phyloP scores from a whole-genome alignment of 2,888 invertebrate species.

The Dilophus febrilis region DNA sequence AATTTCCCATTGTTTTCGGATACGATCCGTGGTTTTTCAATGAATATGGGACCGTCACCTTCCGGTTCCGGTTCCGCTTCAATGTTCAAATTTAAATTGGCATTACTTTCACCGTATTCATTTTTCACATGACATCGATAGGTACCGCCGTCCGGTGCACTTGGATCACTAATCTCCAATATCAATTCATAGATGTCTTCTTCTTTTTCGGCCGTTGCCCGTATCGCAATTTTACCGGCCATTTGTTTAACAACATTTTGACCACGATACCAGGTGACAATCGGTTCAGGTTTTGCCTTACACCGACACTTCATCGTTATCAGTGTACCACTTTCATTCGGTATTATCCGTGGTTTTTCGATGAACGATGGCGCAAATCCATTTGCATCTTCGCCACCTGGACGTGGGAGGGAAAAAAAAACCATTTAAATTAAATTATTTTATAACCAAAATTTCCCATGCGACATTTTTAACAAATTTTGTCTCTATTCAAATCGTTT shows the following conservation, averaged over 20 bases:
- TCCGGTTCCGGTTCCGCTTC: slow-evolving; percentile 90
- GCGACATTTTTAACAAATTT: no score
- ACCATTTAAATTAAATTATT: no score
- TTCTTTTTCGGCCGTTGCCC: slow-evolving; percentile 47
- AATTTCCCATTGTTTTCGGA: slow-evolving; percentile 70
- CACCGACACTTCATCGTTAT: slow-evolving; percentile 95
- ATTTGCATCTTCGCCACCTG: slow-evolving; percentile 75
- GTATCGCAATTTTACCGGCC: slow-evolving; percentile 60
- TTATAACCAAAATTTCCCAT: no score
- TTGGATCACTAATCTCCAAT: slow-evolving; percentile 64
- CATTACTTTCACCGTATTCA: slow-evolving; percentile 91
- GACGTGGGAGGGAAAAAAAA: no score
- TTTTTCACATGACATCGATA: slow-evolving; percentile 91
- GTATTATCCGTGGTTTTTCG: slow-evolving; percentile 97
- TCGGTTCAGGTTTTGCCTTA: slow-evolving; percentile 87
- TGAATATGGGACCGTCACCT: slow-evolving; percentile 87
- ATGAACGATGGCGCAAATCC: slow-evolving; percentile 94
- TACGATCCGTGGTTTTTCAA: slow-evolving; percentile 75
- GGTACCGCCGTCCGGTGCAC: slow-evolving; percentile 65
- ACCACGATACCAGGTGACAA: slow-evolving; percentile 89
- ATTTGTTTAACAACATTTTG: slow-evolving; percentile 70
- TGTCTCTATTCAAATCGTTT: no score
- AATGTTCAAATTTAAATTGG: slow-evolving; percentile 72
- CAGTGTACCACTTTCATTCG: slow-evolving; percentile 90
- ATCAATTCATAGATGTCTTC: slow-evolving; percentile 78